Evolutionary conservation across 2,888 invertebrate species (phyloP), one percentile per base, ranked within the genome.

Genomic region (Cordilura impudica): DNA sequence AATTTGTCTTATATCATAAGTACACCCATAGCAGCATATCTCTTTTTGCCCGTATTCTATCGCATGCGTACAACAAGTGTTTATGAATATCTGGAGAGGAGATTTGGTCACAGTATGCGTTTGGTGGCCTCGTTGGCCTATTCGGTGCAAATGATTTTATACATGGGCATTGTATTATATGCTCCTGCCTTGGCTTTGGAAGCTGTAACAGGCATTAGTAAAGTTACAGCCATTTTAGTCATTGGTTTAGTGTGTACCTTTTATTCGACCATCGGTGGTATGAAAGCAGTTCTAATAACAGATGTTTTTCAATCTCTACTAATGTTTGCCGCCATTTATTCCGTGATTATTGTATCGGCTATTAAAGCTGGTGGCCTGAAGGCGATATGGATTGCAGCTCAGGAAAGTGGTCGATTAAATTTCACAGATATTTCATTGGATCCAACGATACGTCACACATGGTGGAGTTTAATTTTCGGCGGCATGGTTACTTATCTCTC

Each of bases 111-210:
- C 76, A 90, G 91, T 2, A 93, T 96, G 31, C 91, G 98, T 85
- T 90, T 95, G 81, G 90, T 94, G 8, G 97, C 97, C 0, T 97
- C 97, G 1, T 87, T 96, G 61, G 94, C 95, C 0, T 98, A 97
- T 86, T 95, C 95, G 63, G 86, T 97, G 45, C 98, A 98, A 91
- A 96, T 97, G 95, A 93, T 97, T 83, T 90, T 97, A n/a, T 96
- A 96, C 84, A 96, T 96, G 91, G 96, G 97, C 0, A 95, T 98
- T 82, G 98, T 97, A 4, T 90, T 98, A n/a, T 98, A 97, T 89
- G 97, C 98, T 0, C 98, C 98, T 2, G 95, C 98, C 0, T 91
- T 98, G 82, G 97, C 98, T 0, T 89, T 98, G 21, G 95, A 95
- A 88, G 93, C 97, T 7, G 94, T 96, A 21, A 96, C 96, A 1